Evolutionary conservation across 2,888 invertebrate species (phyloP), one percentile per base, ranked within the genome.

Genomic region (Melanostoma mellinum): DNA sequence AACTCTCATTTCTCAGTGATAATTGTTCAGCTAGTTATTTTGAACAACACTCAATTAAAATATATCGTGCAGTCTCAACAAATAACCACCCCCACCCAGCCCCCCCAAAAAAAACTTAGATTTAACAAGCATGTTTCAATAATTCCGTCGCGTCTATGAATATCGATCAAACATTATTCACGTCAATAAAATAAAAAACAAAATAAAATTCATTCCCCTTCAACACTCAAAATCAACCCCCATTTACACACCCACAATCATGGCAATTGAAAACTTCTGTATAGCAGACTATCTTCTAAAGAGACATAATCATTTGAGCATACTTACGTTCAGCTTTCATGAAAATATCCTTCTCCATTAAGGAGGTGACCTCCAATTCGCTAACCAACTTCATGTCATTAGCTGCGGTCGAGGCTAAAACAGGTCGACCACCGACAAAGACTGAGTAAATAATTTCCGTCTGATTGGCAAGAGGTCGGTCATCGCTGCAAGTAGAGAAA

Each of bases 281-380:
- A 33, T 42, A 5, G 46, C 36, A 40, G 33, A 6, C 30, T 55
- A 55, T 32, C 20, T 50, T 35, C 53, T 58, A 35, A 44, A 42
- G 63, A n/a, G 10, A 65, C 10, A 44, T 33, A 6, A 20, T 61
- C 9, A 53, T 40, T 5, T 33, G 20, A 33, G 48, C 46, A 92
- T n/a, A n/a, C 94, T 94, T 92, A 97, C 97, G 97, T 92, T 97
- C 96, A 76, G 97, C 96, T 92, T 96, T 97, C 86, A 96, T 95
- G 61, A 95, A 93, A 58, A 96, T 94, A 0, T 95, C 94, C 79
- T 95, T 95, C 4, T 96, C 96, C 63, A 97, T 91, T 86, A 95
- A 95, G 33, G 93, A 92, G 0, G 94, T 94, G 0, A 96, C 96
- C 90, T 97, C 97, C 42, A 94, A 94, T 69, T 96, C 95, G 4